phyloP scores from a whole-genome alignment of 2,888 invertebrate species.

The Drosophila ezoana region DNA sequence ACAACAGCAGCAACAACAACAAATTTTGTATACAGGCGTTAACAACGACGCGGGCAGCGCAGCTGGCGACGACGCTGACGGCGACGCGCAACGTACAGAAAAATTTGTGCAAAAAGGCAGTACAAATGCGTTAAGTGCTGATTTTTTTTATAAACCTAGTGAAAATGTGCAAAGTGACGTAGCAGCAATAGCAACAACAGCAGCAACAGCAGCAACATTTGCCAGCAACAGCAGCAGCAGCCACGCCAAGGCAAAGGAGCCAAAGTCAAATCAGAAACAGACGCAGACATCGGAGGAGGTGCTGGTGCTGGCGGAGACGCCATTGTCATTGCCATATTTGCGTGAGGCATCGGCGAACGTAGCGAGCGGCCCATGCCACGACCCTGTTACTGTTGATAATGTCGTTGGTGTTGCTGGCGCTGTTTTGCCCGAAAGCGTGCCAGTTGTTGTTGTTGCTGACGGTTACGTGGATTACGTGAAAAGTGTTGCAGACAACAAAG shows the following conservation, averaged over 20 bases:
- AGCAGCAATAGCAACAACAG: slow-evolving; percentile 31
- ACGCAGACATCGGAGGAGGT: slow-evolving; percentile 9
- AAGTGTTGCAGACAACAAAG: slow-evolving; percentile 39
- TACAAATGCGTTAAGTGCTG: slow-evolving; percentile 57
- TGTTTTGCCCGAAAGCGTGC: slow-evolving; percentile 36
- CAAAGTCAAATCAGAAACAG: slow-evolving; percentile 27
- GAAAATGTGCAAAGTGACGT: slow-evolving; percentile 70
- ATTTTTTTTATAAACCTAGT: slow-evolving; percentile 66
- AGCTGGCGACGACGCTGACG: slow-evolving; percentile 36
- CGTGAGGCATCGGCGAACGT: too few species aligned
- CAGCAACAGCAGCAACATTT: slow-evolving; percentile 44
- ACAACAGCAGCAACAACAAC: slow-evolving; percentile 10
- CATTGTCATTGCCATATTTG: slow-evolving; percentile 76
- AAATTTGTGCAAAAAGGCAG: slow-evolving; percentile 72
- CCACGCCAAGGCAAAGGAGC: slow-evolving; percentile 12
- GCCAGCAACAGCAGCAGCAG: neutral
- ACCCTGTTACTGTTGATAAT: slow-evolving; percentile 26
- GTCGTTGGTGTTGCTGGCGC: slow-evolving; percentile 54
- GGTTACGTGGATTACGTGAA: slow-evolving; percentile 74
- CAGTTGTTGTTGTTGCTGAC: slow-evolving; percentile 64
- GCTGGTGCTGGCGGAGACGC: slow-evolving; percentile 46
- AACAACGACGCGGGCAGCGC: slow-evolving; percentile 42
- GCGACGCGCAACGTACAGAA: slow-evolving; percentile 71
- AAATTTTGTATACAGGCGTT: slow-evolving; percentile 42
- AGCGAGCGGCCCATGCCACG: slow-evolving; percentile 21